A percentile compares a stretch with the other conserved stretches of the same genome.
Conservation (phyloP, 2,113 vertebrate genomes). For the Apteryx owenii region DNA sequence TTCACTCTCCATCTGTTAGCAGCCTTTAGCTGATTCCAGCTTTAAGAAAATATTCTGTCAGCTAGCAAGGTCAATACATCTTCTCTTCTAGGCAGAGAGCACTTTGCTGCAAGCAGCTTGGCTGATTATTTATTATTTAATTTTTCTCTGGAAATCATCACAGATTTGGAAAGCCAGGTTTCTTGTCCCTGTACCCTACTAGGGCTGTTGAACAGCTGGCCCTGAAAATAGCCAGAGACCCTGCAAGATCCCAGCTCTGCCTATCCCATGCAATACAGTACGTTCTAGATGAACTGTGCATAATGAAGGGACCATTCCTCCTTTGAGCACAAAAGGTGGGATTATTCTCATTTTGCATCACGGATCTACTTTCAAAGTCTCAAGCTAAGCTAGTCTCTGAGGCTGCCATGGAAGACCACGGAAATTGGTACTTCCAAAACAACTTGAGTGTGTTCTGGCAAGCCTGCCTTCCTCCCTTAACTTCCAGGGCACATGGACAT, state of each 20-base stretch:
- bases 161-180: not conserved
- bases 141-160: not conserved
- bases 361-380: not conserved
- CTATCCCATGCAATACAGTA: not conserved
- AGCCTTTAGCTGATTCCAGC: not conserved
- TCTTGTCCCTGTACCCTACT: not conserved
- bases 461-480: not conserved
- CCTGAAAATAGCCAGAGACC: not conserved
- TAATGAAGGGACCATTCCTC: not conserved
- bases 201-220: not conserved
- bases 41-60: not conserved
- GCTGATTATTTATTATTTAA: not conserved
- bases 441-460: not conserved
- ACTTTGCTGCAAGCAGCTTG: not conserved
- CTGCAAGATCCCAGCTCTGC: not conserved
- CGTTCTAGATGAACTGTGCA: not conserved
- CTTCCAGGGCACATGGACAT: not conserved
- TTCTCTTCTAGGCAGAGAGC: not conserved
- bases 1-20: not conserved
- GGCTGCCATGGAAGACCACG: not conserved
- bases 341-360: not conserved
- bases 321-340: not conserved
- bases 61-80: not conserved
- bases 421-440: not conserved
- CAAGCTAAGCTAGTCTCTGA: not conserved